Conservation (phyloP, 2,797 vertebrate species). For the Cyclopterus lumpus region DNA sequence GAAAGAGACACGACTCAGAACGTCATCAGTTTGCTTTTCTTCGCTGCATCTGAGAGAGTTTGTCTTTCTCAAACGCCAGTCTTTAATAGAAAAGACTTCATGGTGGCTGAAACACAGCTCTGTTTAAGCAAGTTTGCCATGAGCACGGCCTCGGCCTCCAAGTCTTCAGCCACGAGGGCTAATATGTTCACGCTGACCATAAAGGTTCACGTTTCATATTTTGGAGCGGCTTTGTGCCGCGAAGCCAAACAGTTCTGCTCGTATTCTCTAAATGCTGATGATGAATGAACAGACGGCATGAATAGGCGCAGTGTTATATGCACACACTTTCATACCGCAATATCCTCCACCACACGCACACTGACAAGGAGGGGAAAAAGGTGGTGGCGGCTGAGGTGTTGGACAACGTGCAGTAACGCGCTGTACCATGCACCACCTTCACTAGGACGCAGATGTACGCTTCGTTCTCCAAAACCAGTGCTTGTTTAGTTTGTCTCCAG, state of each 20-base stretch:
- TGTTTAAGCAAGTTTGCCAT: conserved; percentile 9
- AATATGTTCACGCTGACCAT: conserved; percentile 44
- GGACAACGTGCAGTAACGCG: conserved; percentile 31
- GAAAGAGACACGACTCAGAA: background rate
- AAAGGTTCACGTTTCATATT: conserved; percentile 61
- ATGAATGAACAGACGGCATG: conserved; percentile 70
- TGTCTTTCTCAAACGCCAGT: background rate
- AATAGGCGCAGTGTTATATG: conserved; percentile 67
- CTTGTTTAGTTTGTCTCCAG: conserved; percentile 71
- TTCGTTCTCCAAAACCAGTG: conserved; percentile 47
- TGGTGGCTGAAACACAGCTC: background rate
- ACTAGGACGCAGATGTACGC: conserved; percentile 30
- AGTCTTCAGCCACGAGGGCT: conserved; percentile 25
- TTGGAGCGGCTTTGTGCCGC: conserved; percentile 47
- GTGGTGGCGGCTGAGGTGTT: conserved; percentile 22
- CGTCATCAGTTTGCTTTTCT: background rate
- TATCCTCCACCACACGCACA: conserved; percentile 36
- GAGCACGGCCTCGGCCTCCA: conserved; percentile 35
- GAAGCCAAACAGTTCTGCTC: conserved; percentile 71
- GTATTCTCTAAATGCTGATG: conserved; percentile 65
- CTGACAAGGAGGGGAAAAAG: background rate
- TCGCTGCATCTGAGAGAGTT: background rate
- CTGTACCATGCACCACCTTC: conserved; percentile 51
- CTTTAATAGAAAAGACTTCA: background rate
- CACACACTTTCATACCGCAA: conserved; percentile 39